Conservation (phyloP, 2,888 invertebrate species). For the Drosophila eohydei region DNA sequence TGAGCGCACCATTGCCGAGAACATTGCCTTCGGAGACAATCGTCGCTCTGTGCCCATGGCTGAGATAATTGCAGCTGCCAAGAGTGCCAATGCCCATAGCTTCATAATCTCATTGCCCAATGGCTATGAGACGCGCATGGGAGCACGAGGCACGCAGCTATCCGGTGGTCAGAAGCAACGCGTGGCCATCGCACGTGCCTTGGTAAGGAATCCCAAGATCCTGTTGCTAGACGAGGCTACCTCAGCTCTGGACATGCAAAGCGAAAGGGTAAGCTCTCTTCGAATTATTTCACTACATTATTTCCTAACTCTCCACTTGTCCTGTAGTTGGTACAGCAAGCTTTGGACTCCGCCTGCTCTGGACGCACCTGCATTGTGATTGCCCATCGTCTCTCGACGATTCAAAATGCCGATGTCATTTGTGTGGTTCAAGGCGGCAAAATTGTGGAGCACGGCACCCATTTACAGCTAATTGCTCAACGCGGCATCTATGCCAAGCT, state of each 20-base stretch:
- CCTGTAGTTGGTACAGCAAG: slow-evolving; percentile 90
- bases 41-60: slow-evolving; percentile 88
- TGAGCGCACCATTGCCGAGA: slow-evolving; percentile 92
- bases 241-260: slow-evolving; percentile 91
- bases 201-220: slow-evolving; percentile 91
- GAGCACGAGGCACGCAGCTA: slow-evolving; percentile 91
- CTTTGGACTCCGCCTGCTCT: slow-evolving; percentile 92
- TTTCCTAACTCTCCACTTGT: neutral
- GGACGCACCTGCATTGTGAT: slow-evolving; percentile 94
- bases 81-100: slow-evolving; percentile 91
- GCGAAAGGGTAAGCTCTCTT: slow-evolving; percentile 85
- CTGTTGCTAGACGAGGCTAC: slow-evolving; percentile 91
- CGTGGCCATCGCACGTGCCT: slow-evolving; percentile 92
- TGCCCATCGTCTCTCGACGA: slow-evolving; percentile 93
- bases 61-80: slow-evolving; percentile 90
- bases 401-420: slow-evolving; percentile 93
- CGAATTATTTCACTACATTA: neutral
- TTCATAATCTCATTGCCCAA: slow-evolving; percentile 91
- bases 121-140: slow-evolving; percentile 91
- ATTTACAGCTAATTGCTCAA: slow-evolving; percentile 89
- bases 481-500: slow-evolving; percentile 89
- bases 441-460: slow-evolving; percentile 92
- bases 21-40: slow-evolving; percentile 95
- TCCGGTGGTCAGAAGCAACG: slow-evolving; percentile 95
- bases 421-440: slow-evolving; percentile 92